Percentiles rank a stretch among this genome's conserved stretches.
Conservation (phyloP, 2,113 vertebrate species). For the Cebus imitator region DNA sequence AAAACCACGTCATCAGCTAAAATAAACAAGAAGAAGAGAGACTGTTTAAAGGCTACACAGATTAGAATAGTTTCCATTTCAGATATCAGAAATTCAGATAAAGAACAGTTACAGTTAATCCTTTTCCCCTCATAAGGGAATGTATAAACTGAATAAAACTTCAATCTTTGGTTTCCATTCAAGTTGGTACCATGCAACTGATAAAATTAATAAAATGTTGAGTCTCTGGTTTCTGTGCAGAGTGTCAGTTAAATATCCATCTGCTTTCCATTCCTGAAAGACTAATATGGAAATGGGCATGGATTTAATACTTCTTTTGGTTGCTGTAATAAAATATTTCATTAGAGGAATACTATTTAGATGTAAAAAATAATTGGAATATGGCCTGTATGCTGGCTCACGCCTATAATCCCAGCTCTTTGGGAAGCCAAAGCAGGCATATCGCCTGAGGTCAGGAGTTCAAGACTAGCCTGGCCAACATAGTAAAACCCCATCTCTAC, state of each 20-base stretch:
- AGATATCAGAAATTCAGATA: constrained; percentile 48
- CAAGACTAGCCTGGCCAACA: no score
- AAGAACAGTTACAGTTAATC: constrained; percentile 59
- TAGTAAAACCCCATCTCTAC: no score
- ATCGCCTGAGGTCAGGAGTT: no score
- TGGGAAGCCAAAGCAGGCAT: no score
- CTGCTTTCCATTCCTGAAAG: constrained; percentile 39
- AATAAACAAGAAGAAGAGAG: constrained; percentile 35
- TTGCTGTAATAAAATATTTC: no score
- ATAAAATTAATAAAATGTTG: constrained; percentile 63
- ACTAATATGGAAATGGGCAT: background rate
- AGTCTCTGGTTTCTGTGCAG: constrained; percentile 43
- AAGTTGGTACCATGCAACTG: constrained; percentile 40
- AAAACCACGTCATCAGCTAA: constrained; percentile 33
- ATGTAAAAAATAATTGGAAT: background rate
- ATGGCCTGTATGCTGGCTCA: no score
- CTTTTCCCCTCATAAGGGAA: constrained; percentile 50
- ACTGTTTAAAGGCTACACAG: constrained; percentile 1
- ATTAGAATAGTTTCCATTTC: constrained; percentile 53
- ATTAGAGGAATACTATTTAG: background rate
- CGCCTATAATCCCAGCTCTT: no score
- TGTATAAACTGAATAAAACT: constrained; percentile 62
- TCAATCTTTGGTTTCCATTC: constrained; percentile 53
- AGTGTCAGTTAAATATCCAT: constrained; percentile 52
- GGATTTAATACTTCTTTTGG: no score